Conservation (phyloP, 1,140 invertebrate species). For the Melipona quadrifasciata region DNA sequence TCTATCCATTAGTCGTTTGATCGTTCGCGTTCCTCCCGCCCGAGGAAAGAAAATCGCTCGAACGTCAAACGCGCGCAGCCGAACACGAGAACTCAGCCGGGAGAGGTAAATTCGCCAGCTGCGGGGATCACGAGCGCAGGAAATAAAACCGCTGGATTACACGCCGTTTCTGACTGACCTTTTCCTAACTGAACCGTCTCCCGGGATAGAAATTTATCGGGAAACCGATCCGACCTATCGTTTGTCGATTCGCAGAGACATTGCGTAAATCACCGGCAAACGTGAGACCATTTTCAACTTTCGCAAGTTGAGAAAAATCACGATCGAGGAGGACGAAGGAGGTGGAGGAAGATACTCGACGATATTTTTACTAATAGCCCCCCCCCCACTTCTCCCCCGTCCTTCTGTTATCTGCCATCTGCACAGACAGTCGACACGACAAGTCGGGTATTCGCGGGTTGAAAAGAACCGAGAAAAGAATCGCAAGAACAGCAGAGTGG, state of each 20-base stretch:
- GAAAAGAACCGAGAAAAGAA: background rate
- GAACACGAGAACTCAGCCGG: too few species aligned
- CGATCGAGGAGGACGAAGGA: background rate
- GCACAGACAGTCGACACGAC: background rate
- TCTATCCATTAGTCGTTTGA: slow-evolving; percentile 17
- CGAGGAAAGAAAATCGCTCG: slow-evolving; percentile 20
- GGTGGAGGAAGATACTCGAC: background rate
- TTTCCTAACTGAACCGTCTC: background rate
- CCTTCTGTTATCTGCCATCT: slow-evolving; percentile 8
- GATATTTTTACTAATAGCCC: slow-evolving; percentile 9
- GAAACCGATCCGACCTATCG: background rate
- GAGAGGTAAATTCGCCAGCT: background rate
- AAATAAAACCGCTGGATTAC: slow-evolving; percentile 15
- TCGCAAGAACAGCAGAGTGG: background rate
- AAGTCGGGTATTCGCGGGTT: background rate
- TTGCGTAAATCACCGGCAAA: background rate
- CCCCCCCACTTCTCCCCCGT: too few species aligned
- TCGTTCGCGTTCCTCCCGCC: background rate
- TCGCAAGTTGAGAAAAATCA: background rate
- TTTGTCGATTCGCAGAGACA: background rate
- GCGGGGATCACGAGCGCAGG: slow-evolving; percentile 4
- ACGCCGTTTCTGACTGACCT: slow-evolving; percentile 16
- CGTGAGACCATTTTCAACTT: slow-evolving; percentile 1
- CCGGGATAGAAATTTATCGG: background rate
- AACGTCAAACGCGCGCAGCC: background rate